phyloP scores from a whole-genome alignment of 2,113 vertebrate species.

The Oxyruncus cristatus region DNA sequence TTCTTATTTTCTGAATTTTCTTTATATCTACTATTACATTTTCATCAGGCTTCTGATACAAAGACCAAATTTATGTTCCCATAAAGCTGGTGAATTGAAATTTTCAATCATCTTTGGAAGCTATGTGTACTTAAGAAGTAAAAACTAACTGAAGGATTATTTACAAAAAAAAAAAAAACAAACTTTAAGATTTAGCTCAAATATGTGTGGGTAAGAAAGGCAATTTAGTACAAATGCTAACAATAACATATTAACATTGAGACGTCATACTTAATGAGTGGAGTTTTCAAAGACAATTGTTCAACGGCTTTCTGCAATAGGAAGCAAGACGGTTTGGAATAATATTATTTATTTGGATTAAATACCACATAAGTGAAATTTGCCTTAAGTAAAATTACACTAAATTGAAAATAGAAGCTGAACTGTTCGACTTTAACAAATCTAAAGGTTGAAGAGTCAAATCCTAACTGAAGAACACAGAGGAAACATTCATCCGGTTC shows the following conservation, averaged over 20 bases:
- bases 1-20: not conserved
- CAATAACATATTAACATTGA: constrained; percentile 1
- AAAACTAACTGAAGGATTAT: not conserved
- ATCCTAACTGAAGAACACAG: constrained; percentile 61
- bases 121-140: not conserved
- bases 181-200: not conserved
- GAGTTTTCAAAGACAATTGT: constrained; percentile 51
- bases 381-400: constrained; percentile 69
- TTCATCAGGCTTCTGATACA: not conserved
- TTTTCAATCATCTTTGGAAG: not conserved
- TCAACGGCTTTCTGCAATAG: constrained; percentile 57
- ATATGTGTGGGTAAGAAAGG: not conserved
- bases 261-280: not conserved
- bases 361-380: constrained; percentile 61
- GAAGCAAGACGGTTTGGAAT: constrained; percentile 66
- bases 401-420: constrained; percentile 53
- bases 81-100: not conserved
- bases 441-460: constrained; percentile 56
- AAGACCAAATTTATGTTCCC: not conserved
- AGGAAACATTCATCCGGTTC: constrained; percentile 69
- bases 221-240: constrained; percentile 11
- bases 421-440: constrained; percentile 57
- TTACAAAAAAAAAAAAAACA: not conserved
- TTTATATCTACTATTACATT: not conserved
- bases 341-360: constrained; percentile 70